Percentiles rank a stretch among this genome's conserved stretches.
These are phyloP conservation scores for Trachelus iudaicus DNA, from an alignment of 2,888 invertebrate species.

Conservation along the genomic window DNA sequence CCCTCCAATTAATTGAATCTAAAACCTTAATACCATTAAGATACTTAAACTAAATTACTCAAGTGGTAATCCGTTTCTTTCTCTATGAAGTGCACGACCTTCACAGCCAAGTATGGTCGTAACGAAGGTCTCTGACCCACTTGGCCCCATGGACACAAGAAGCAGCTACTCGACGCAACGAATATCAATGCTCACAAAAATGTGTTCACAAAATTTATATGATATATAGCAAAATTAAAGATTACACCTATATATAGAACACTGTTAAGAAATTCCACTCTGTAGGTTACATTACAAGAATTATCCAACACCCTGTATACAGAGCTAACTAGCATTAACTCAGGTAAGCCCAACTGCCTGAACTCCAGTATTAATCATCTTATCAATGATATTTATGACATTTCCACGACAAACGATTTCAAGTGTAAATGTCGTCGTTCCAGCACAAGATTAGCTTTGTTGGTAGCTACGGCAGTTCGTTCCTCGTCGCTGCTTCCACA, in stretches of 20 bases:
- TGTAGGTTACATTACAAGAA: neutral
- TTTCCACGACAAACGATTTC: neutral
- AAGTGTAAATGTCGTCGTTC: neutral
- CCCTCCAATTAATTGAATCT: neutral
- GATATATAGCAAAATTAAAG: neutral
- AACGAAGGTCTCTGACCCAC: constrained; percentile 53
- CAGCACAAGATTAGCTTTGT: neutral
- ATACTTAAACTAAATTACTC: neutral
- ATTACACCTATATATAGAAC: neutral
- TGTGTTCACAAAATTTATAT: neutral
- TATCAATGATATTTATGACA: constrained; percentile 10
- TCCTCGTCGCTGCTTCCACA: neutral
- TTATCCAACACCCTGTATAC: neutral
- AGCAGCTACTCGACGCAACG: neutral
- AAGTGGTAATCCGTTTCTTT: constrained; percentile 43
- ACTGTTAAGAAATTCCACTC: neutral
- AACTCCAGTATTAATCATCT: constrained; percentile 9
- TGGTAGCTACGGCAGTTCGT: neutral
- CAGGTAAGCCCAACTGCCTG: neutral
- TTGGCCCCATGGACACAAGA: constrained; percentile 23
- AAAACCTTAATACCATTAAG: neutral
- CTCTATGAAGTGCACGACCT: constrained; percentile 50
- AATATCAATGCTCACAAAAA: neutral
- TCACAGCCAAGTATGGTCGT: constrained; percentile 43
- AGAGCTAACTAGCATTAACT: neutral